Evolutionary conservation across 2,888 invertebrate genomes (phyloP), one percentile per base, ranked within the genome.

Genomic region (Megaustenia siamemsis): DNA sequence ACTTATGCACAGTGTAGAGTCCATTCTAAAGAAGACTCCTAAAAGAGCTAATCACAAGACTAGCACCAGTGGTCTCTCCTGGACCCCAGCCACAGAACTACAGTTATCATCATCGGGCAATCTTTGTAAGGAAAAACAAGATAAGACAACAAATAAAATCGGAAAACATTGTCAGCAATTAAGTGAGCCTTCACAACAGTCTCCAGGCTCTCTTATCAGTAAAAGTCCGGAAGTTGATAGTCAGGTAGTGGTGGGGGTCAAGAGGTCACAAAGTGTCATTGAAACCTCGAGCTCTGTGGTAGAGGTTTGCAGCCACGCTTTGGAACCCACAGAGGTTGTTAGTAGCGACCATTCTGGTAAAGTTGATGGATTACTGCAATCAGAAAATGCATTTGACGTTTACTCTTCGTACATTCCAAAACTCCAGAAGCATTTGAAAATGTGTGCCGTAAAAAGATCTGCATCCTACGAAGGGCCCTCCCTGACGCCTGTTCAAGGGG

Each of bases 361-460:
- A 8, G 60, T 4, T 38, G 40, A 28, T 40, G 78, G 18, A 32
- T 8, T 28, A 0, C 6, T 32, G 18, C n/a, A 73, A 10, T 18
- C 40, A 43, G 73, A 43, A 12, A 45, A 35, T 38, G n/a, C 24
- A n/a, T 28, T 10, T 32, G 76, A 76, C 21, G 60, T 66, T 35
- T 82, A 76, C 53, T 43, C 76, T 10, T 66, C 82, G 10, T 83
- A 78, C 83, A 83, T 83, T 78, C 83, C 83, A 1, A 83, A 83
- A 56, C 71, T 78, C 45, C 83, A 83, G 60, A 83, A 78, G 43
- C 83, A 83, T 49, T 35, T 49, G 21, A 69, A 77, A 38, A 32
- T 71, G 24, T 60, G 35, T 49, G 77, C 83, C 8, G 75, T 76
- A 40, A 83, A 83, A 77, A 38, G 83, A 43, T 83, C 83, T 15